Conservation (phyloP, 2,888 invertebrate genomes). For the Cheilosia grossa region DNA sequence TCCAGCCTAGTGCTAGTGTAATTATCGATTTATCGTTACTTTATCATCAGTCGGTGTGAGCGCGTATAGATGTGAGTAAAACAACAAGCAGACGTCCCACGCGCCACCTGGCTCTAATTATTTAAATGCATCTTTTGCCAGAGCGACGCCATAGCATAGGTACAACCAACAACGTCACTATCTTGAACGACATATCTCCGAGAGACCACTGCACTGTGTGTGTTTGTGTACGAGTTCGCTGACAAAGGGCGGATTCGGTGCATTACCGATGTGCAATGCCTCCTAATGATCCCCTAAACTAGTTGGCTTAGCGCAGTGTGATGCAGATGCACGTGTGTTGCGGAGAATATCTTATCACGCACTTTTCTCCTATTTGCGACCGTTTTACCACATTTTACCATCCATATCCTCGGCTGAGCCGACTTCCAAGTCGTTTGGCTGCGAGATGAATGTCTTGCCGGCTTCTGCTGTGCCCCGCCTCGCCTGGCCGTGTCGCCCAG, state of each 20-base stretch:
- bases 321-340: slow-evolving; percentile 26
- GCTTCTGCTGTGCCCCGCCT: slow-evolving; percentile 35
- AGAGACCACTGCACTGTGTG: slow-evolving; percentile 48
- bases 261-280: slow-evolving; percentile 62
- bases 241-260: slow-evolving; percentile 60
- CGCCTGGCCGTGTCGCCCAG: slow-evolving; percentile 22
- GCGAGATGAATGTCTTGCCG: slow-evolving; percentile 46
- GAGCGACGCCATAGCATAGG: slow-evolving; percentile 1
- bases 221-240: neutral
- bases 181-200: slow-evolving; percentile 51
- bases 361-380: slow-evolving; percentile 56
- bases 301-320: slow-evolving; percentile 20
- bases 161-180: slow-evolving; percentile 18
- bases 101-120: slow-evolving; percentile 74
- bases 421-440: slow-evolving; percentile 16
- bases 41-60: slow-evolving; percentile 48
- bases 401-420: slow-evolving; percentile 34
- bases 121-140: slow-evolving; percentile 61
- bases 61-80: slow-evolving; percentile 17
- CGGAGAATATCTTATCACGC: slow-evolving; percentile 69
- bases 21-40: slow-evolving; percentile 74
- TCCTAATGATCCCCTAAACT: slow-evolving; percentile 39
- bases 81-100: slow-evolving; percentile 50
- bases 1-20: slow-evolving; percentile 30
- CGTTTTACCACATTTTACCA: slow-evolving; percentile 1